phyloP scores from a whole-genome alignment of 2,888 invertebrate genomes.

The Epinotia brunnichana region DNA sequence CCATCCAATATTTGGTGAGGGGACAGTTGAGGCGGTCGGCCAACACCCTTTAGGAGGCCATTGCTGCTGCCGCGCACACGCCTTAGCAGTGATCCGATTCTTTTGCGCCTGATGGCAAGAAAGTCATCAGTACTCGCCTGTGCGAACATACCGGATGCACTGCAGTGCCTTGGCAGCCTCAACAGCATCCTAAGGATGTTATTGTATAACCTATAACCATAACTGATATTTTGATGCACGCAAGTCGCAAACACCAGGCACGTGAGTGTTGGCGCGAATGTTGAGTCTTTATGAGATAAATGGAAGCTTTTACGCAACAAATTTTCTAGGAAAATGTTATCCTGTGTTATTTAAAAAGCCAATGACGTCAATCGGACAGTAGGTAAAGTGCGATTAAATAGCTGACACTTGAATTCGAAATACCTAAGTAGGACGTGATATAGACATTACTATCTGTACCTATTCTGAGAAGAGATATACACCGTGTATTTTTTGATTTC shows the following conservation, averaged over 20 bases:
- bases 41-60: too few species aligned
- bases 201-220: too few species aligned
- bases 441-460: not conserved
- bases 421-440: not conserved
- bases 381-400: constrained; percentile 2
- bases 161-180: too few species aligned
- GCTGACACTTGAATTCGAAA: not conserved
- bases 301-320: constrained; percentile 4
- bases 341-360: constrained; percentile 27
- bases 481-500: too few species aligned
- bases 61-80: too few species aligned
- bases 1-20: too few species aligned
- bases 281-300: constrained; percentile 4
- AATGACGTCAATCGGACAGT: constrained; percentile 36
- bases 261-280: constrained; percentile 15
- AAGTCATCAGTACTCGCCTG: too few species aligned
- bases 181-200: too few species aligned
- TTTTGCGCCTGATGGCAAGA: too few species aligned
- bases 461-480: not conserved
- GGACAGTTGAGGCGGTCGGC: too few species aligned
- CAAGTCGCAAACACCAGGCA: constrained; percentile 6
- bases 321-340: constrained; percentile 30
- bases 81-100: too few species aligned
- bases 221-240: constrained; percentile 11
- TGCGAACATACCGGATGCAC: too few species aligned